Evolutionary conservation across 2,888 invertebrate genomes (phyloP), one percentile per base, ranked within the genome.

Genomic region (Polymixis lichenea): DNA sequence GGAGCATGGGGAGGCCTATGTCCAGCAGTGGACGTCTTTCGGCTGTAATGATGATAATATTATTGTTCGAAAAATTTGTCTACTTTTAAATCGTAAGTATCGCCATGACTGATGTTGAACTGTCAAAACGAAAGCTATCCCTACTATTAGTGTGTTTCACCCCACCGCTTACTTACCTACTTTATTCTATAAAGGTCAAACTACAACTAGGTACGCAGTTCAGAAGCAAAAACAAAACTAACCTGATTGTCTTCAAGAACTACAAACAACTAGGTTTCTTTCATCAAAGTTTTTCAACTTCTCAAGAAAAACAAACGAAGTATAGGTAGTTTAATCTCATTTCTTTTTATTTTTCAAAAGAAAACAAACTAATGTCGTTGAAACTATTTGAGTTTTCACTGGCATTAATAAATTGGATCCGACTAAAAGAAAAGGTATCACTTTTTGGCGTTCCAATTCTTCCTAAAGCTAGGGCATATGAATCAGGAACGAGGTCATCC

Each of bases 321-420:
- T 15, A 22, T 49, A 38, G 4, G 15, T 55, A 65, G 58, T 58
- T 64, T 53, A 74, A 80, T 71, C 53, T 22, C 28, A 77, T 56
- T 58, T 75, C 60, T 9, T 32, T 65, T 73, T 73, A 58, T 80
- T 73, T 66, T 56, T 51, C 22, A 51, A 25, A 61, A 32, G 49
- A 75, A 75, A 43, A 62, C 55, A 74, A 62, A 74, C 8, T 66
- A 75, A 32, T 71, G 22, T 51, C 43, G 11, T 32, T 51, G 9
- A 15, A 51, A 53, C 17, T 64, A 58, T 9, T 74, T 25, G 1
- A 66, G 55, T 80, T 75, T 74, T 25, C 46, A 17, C 55, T 67
- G 61, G 43, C 49, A n/a, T 38, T 56, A 32, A 51, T 67, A 66
- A 80, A 65, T 80, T 80, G 58, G 28, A 72, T 80, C n/a, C 15